Base-by-base conservation (phyloP, 2,888 invertebrate genomes). In the Napeogenes sylphis region DNA sequence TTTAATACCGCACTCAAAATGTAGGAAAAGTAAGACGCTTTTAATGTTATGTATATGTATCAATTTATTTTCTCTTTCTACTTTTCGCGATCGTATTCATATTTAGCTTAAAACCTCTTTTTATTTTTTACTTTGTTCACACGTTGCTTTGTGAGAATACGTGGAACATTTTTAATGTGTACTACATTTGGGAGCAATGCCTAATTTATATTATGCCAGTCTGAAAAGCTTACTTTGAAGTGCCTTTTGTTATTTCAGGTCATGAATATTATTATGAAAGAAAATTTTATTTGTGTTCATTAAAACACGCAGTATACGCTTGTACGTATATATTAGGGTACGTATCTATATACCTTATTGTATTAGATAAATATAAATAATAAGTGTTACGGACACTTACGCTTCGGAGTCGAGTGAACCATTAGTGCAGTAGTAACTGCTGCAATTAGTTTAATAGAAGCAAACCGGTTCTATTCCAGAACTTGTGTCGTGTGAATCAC, bases 1-100 rank as follows among this genome's bases (percentile, higher is more conserved):
- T 85, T 87, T 85, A 84, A 85, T 85, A 82, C 83, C 77, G 75
- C 79, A 75, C 80, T 81, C 81, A 74, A 76, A 76, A 80, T 79
- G 76, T 81, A 73, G 63, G 66, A 63, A 69, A 68, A 66, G 67
- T 70, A 67, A 68, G 68, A 64, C 70, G 72, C 71, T 71, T 72
- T 72, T 70, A 72, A 67, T 70, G 69, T 64, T 66, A 61, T 63
- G 59, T 65, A 64, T 67, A 57, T 56, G 51, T 56, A 64, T 57
- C 62, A 63, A 61, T 61, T 67, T 64, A 59, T 62, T 64, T 64
- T 58, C 58, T 57, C 58, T 45, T 45, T 57, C 42, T 42, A 32
- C 62, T 59, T 55, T 55, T 38, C 47, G 51, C 59, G 30, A 57
- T 63, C 45, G 57, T 59, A 32, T 61, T 58, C 58, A 64, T 63